phyloP scores from a whole-genome alignment of 2,113 vertebrate genomes.

The Myodes glareolus region DNA sequence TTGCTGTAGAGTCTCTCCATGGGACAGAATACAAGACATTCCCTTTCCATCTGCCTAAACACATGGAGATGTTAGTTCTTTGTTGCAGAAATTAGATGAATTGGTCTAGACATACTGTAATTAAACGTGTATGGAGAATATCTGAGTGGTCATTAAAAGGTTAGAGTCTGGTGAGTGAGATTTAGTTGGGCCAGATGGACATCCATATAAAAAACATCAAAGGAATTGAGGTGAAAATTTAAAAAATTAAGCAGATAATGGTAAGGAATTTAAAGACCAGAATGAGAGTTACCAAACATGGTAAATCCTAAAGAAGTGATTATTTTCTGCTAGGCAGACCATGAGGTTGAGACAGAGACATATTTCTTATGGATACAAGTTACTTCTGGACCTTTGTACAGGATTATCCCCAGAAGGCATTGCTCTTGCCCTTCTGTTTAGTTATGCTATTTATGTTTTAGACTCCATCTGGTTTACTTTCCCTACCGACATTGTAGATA shows the following conservation, averaged over 20 bases:
- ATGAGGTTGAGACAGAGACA: background rate
- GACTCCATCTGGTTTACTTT: background rate
- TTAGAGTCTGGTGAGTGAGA: conserved; percentile 56
- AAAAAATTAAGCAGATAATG: conserved; percentile 9
- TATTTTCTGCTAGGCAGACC: background rate
- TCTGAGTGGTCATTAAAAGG: conserved; percentile 66
- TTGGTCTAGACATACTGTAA: conserved; percentile 28
- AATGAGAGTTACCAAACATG: background rate
- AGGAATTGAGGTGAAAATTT: background rate
- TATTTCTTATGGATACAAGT: background rate
- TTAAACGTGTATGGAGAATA: conserved; percentile 53
- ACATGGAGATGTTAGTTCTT: conserved; percentile 38
- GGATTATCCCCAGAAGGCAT: background rate
- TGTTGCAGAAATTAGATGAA: conserved; percentile 38
- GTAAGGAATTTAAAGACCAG: background rate
- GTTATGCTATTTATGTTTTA: background rate
- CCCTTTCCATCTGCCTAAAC: conserved; percentile 56
- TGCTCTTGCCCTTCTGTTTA: background rate
- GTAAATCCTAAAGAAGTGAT: background rate
- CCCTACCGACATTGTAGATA: background rate
- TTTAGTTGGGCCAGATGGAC: background rate
- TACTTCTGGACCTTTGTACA: background rate
- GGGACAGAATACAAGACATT: background rate
- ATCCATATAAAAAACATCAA: conserved; percentile 6
- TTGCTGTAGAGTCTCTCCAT: conserved; percentile 11